Conservation (phyloP, 2,888 invertebrate genomes). For the Cerceris rybyensis region DNA sequence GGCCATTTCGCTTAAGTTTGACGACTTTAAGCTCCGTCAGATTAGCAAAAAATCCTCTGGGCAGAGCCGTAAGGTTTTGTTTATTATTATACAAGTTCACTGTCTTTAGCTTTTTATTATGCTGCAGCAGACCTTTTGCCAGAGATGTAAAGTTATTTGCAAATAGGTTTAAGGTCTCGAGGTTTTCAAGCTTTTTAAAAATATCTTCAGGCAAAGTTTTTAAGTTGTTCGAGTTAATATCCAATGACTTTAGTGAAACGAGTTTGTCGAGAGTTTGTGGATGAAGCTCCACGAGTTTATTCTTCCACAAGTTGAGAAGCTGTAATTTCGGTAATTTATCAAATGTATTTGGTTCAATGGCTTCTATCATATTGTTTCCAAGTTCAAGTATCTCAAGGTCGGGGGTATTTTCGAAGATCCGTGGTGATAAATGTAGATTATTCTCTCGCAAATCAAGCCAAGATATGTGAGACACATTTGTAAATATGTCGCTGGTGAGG, state of each 20-base stretch:
- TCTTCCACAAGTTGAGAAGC: constrained; percentile 87
- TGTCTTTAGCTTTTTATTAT: constrained; percentile 83
- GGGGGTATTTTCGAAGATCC: constrained; percentile 67
- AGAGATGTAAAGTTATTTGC: constrained; percentile 87
- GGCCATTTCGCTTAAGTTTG: constrained; percentile 84
- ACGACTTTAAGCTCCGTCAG: constrained; percentile 84
- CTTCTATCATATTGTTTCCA: constrained; percentile 86
- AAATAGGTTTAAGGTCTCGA: constrained; percentile 86
- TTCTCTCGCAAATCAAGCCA: constrained; percentile 87
- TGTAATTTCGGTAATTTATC: constrained; percentile 83
- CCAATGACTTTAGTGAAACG: constrained; percentile 85
- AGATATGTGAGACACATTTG: constrained; percentile 84
- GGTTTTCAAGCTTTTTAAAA: constrained; percentile 82
- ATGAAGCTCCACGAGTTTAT: constrained; percentile 86
- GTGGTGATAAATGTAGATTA: constrained; percentile 68
- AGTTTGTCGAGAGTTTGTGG: constrained; percentile 86
- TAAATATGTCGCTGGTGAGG: constrained; percentile 85
- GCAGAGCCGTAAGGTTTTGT: constrained; percentile 83
- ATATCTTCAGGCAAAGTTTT: constrained; percentile 84
- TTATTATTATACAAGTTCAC: constrained; percentile 79
- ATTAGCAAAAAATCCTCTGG: constrained; percentile 85
- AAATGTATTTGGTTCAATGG: constrained; percentile 86
- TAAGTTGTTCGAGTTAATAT: constrained; percentile 87
- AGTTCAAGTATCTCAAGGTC: constrained; percentile 85
- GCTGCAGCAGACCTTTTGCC: constrained; percentile 84